Base-by-base conservation (phyloP, 2,113 vertebrate genomes). In the Heterotis niloticus region DNA sequence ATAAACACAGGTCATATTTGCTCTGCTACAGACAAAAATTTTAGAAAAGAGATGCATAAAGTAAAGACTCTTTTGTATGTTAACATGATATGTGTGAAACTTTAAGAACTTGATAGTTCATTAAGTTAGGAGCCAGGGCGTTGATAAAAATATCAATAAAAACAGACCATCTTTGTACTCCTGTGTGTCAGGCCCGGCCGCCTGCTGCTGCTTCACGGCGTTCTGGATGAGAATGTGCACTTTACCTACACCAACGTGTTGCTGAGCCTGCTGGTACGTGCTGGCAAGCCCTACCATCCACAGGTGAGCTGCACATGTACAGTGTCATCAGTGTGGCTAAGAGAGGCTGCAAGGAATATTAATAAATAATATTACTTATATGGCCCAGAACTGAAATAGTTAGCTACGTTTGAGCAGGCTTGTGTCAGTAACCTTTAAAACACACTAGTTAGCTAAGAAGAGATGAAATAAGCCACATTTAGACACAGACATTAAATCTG, bases 181-280 rank as follows among this genome's bases (percentile, higher is more conserved):
- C 18, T 84, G 11, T 0, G 24, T 65, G 74, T 59, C 74, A 94
- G 94, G 89, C 94, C 94, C 79, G 93, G 94, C 73, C 92, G 94
- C 78, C 86, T 94, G 84, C 88, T 94, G 83, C 94, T 94, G 82
- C 91, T 94, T 67, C 94, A 94, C 3, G 94, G 94, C 67, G 92
- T 94, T 85, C 87, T 94, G 81, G 94, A 94, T 79, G 94, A 94
- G 84, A 94, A 94, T 0, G 93, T 94, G 88, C 94, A 94, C 89
- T 94, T 94, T 88, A 93, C 94, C 84, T 93, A 94, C 84, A 94
- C 94, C 54, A 94, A 93, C 82, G 92, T 94, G 89, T 90, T 94
- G 57, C 92, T 94, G 52, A 94, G 93, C 11, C 93, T 93, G 83
- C 90, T 94, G 79, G 93, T 94, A 85, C 91, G 94, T 24, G 93